Evolutionary conservation across 2,888 invertebrate genomes (phyloP).

Genomic region (Dinocampus coccinellae): DNA sequence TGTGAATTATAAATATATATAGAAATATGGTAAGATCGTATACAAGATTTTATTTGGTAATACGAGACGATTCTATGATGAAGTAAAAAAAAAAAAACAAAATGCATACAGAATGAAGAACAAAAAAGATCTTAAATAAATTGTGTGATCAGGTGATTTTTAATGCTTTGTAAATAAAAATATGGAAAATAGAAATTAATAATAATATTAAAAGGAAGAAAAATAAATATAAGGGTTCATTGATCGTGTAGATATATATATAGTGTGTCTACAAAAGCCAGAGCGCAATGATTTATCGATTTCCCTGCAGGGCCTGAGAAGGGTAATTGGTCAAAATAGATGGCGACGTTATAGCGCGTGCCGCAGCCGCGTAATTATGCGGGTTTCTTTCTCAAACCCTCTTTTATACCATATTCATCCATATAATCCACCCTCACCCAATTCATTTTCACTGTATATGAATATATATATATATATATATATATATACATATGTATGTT

Average conservation of each 20-base stretch:
- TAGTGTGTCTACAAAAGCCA: constrained; percentile 11
- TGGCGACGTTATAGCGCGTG: constrained; percentile 47
- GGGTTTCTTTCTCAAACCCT: constrained; percentile 49
- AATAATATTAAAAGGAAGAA: not conserved
- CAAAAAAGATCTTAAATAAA: too few species aligned
- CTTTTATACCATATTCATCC: constrained; percentile 27
- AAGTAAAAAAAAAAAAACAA: not conserved
- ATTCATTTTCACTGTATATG: too few species aligned
- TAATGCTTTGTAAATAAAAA: too few species aligned
- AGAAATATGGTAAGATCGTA: not conserved
- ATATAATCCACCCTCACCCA: not conserved
- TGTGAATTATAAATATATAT: not conserved
- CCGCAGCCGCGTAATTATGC: constrained; percentile 54
- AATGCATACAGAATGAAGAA: not conserved
- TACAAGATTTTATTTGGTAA: constrained; percentile 34
- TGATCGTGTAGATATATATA: constrained; percentile 23
- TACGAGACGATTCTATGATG: constrained; percentile 40
- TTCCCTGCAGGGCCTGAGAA: not conserved
- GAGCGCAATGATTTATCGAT: constrained; percentile 41
- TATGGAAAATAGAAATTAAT: not conserved
- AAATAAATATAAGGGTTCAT: constrained; percentile 8
- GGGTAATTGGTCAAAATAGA: constrained; percentile 50
- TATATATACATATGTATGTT: too few species aligned
- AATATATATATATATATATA: too few species aligned
- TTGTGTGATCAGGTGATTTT: too few species aligned